Evolutionary conservation across 2,113 vertebrate genomes (phyloP), one percentile per base, ranked within the genome.

Genomic region (Sakesphorus luctuosus): DNA sequence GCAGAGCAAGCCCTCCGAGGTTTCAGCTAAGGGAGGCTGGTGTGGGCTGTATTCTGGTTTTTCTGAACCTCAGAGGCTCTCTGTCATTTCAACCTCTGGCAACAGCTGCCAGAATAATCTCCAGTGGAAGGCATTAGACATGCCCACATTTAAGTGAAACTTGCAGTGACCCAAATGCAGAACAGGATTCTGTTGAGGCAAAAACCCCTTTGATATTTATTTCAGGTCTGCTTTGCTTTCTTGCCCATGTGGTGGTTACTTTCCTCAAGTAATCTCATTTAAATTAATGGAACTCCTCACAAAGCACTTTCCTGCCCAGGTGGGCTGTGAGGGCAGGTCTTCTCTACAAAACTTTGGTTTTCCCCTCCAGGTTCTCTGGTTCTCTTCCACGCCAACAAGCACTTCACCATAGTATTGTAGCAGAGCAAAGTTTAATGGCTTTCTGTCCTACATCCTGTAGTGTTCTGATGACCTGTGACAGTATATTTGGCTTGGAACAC

Each of bases 341-440:
- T 31, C 33, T 52, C 16, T 28, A 19, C 0, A 0, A 25, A 52
- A 49, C 25, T 67, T 59, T 28, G 17, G 1, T 47, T 89, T 82
- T 78, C 26, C 5, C 13, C 31, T 67, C 13, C 55, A 50, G 35
- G 21, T 61, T 89, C 33, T 63, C 63, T 17, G 10, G 18, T 46
- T 87, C 52, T 12, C 15, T 75, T 53, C 43, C 46, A 7, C 8
- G 52, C 17, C n/a, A 62, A 13, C 13, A 63, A 56, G n/a, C 4
- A 36, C 5, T 9, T 49, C 0, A 0, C 3, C 3, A 12, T 35
- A 49, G 25, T 18, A 16, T 12, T 7, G 4, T 3, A 24, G 3
- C 38, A 75, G 8, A 28, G 9, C 10, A 86, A 63, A 83, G 43
- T 21, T 79, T 68, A 38, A 46, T 2, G 2, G 19, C 11, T 67